Evolutionary conservation across 2,888 invertebrate genomes (phyloP), one percentile per base, ranked within the genome.

Genomic region (Macaria notata): DNA sequence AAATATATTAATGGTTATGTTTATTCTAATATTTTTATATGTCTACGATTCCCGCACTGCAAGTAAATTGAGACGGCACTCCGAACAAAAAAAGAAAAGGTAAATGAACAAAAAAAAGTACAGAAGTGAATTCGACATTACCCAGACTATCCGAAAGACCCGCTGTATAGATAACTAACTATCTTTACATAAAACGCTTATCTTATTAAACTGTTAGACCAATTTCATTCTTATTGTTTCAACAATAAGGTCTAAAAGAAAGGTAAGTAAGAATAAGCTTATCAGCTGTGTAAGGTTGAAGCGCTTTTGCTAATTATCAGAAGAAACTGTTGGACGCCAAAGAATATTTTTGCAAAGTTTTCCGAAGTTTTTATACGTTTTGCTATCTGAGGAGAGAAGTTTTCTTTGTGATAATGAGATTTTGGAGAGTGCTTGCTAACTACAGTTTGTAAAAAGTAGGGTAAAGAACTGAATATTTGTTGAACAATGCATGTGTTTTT

Each of bases 261-360:
- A 72, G 19, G 19, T 72, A 70, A n/a, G 41, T 41, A 41, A 41
- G 4, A 41, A 70, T 66, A 63, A 62, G 68, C 76, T 80, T 83
- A 79, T 81, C 64, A 59, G 62, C 76, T 73, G 73, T 72, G 71
- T 71, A 75, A 68, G 72, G 77, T 78, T 78, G 70, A 71, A 73
- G 77, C 71, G 68, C 73, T 72, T 75, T 74, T 74, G 79, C 79
- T 83, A 83, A 84, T 83, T 81, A 81, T 82, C 71, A 73, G 71
- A 71, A 73, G 69, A 75, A 75, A 74, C 73, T 68, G 64, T 70
- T 54, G 60, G 62, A 54, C 9, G 55, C 3, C 64, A 66, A 61
- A 64, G 66, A 61, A 7, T 52, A 19, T 50, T 41, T 41, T 41
- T 41, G 41, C n/a, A 4, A 41, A 19, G 4, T 36, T 36, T 36